A percentile compares a stretch with the other conserved stretches of the same genome.
phyloP scores from a whole-genome alignment of 2,888 invertebrate genomes.

The Hyles lineata region DNA sequence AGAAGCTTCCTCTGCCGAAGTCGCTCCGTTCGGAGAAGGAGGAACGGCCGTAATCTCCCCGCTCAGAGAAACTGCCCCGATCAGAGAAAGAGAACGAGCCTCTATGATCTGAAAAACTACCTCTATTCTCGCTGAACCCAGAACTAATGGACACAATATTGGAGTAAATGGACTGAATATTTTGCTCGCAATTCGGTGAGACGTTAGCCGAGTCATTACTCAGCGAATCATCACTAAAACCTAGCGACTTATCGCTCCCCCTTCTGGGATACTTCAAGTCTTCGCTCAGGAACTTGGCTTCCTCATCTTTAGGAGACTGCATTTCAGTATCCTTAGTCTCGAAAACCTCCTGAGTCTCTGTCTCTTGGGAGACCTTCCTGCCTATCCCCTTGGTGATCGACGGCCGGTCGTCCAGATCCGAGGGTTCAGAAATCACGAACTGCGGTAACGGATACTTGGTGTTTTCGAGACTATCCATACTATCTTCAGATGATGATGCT shows the following conservation, averaged over 20 bases:
- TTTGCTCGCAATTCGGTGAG: slow-evolving; percentile 84
- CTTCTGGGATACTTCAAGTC: slow-evolving; percentile 83
- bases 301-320: slow-evolving; percentile 72
- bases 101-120: slow-evolving; percentile 77
- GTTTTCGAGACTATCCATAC: slow-evolving; percentile 88
- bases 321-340: slow-evolving; percentile 69
- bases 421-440: slow-evolving; percentile 90
- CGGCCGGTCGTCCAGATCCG: slow-evolving; percentile 88
- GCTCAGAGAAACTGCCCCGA: slow-evolving; percentile 76
- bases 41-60: slow-evolving; percentile 75
- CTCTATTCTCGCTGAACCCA: slow-evolving; percentile 85
- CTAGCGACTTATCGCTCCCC: slow-evolving; percentile 88
- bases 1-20: slow-evolving; percentile 74
- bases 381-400: slow-evolving; percentile 93
- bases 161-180: slow-evolving; percentile 77
- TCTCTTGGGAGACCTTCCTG: slow-evolving; percentile 88
- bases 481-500: slow-evolving; percentile 90
- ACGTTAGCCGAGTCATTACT: slow-evolving; percentile 86
- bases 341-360: slow-evolving; percentile 66
- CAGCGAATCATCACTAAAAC: slow-evolving; percentile 90
- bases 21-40: slow-evolving; percentile 85
- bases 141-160: slow-evolving; percentile 85
- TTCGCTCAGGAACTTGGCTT: slow-evolving; percentile 58
- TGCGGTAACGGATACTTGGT: slow-evolving; percentile 83
- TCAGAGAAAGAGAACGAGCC: slow-evolving; percentile 81